Percentiles rank a stretch among this genome's conserved stretches.
Conservation (phyloP, 2,113 vertebrate species). For the Setophaga petechia region DNA sequence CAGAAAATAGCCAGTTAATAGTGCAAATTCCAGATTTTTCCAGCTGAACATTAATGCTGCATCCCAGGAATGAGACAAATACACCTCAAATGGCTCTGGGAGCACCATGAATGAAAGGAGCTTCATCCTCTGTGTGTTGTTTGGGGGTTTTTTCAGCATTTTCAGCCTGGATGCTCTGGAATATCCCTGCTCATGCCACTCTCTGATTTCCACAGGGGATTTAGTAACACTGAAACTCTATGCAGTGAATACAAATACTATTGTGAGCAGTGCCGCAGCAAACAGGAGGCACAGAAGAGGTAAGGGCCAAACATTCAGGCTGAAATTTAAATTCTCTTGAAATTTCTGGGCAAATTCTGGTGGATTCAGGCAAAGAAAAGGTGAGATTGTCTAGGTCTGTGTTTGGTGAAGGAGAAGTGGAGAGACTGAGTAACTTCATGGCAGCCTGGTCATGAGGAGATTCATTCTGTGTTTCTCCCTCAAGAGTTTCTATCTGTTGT, state of each 20-base stretch:
- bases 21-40: neutral
- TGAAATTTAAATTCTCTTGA: neutral
- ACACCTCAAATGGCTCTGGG: neutral
- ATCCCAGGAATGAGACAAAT: neutral
- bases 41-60: neutral
- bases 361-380: neutral
- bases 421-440: neutral
- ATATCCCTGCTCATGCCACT: neutral
- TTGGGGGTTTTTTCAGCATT: neutral
- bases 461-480: neutral
- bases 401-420: neutral
- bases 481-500: neutral
- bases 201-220: slow-evolving; percentile 78
- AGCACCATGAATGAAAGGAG: neutral
- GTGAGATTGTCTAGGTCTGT: neutral
- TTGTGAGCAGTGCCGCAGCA: slow-evolving; percentile 93
- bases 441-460: neutral
- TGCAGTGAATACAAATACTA: slow-evolving; percentile 95
- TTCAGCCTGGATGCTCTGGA: neutral
- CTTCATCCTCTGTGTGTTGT: neutral
- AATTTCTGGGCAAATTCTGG: neutral
- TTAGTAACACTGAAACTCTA: slow-evolving; percentile 93
- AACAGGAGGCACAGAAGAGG: slow-evolving; percentile 95
- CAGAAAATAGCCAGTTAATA: neutral
- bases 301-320: slow-evolving; percentile 28